Evolutionary conservation across 2,113 vertebrate species (phyloP).

Genomic region (Pithys albifrons): DNA sequence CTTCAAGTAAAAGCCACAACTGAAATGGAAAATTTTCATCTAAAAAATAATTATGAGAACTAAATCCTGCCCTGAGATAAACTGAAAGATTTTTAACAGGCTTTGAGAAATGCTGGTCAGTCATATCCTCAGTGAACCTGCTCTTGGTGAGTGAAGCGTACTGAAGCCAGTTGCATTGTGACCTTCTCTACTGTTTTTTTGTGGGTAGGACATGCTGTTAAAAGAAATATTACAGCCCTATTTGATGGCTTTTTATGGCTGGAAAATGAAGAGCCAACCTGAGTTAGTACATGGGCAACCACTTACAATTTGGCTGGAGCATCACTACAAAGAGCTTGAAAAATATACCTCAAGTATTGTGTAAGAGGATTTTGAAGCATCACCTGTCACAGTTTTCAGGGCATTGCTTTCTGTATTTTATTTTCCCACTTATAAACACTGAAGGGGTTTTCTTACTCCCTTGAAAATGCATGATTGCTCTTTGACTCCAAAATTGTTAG

Average conservation of each 20-base stretch:
- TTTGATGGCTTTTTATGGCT: not conserved
- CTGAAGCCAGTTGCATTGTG: fast-evolving
- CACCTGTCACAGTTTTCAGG: not conserved
- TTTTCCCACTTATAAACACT: not conserved
- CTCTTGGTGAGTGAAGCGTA: not conserved
- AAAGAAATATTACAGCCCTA: not conserved
- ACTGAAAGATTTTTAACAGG: not conserved
- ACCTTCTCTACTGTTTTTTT: not conserved
- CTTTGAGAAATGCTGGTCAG: not conserved
- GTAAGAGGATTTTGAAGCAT: not conserved
- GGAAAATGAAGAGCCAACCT: not conserved
- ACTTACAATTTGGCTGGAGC: not conserved
- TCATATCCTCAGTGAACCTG: not conserved
- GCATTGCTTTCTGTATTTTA: not conserved
- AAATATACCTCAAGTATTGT: not conserved
- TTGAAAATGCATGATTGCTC: not conserved
- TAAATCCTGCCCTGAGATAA: not conserved
- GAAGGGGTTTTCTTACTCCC: not conserved
- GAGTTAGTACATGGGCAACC: not conserved
- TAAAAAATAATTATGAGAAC: not conserved
- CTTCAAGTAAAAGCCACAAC: not conserved
- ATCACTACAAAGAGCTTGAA: not conserved
- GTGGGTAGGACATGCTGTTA: not conserved
- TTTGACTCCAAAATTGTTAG: not conserved
- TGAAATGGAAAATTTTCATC: not conserved